Evolutionary conservation across 2,888 invertebrate genomes (phyloP), one percentile per base, ranked within the genome.

Genomic region (Galeopsomyia nigrocyanea): DNA sequence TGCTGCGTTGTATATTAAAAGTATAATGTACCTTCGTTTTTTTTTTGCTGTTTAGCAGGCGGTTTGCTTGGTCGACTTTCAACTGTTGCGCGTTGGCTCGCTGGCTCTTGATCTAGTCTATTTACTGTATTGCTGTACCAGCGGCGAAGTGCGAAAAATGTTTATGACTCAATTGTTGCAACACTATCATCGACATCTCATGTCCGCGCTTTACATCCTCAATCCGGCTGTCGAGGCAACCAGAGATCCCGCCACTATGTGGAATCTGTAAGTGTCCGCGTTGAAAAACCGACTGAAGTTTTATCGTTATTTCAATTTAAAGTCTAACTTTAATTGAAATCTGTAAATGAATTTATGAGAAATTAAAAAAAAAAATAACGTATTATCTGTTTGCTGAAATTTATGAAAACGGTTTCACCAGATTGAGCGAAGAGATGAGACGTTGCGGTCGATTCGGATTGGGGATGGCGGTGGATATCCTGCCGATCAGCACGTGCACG

Each of bases 401-500:
- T 39, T 31, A 58, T 50, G 22, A 63, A 22, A 63, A 26, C 80
- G 16, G 17, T 39, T 31, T 53, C 46, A 9, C 1, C 78, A 93
- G 92, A 81, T 86, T 93, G 76, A 88, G 88, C 73, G 88, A 88
- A 47, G 93, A 93, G 78, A 89, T 92, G 79, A 89, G 89, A 78
- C 87, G 89, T 16, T 90, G 90, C 78, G 90, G 91, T 9, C 89
- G 89, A 58, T 93, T 92, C 78, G 93, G 92, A 0, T 87, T 93
- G 3, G 93, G 93, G 1, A 84, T 91, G 13, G 91, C 93, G 0
- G 80, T 93, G 76, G 93, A 93, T 79, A 93, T 93, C 86, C 89
- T 92, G 75, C 93, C 93, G 0, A 92, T 93, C 61, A 91, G 89
- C 82, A 92, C 90, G 0, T 93, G 93, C 73, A 90, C 92, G 64